Conservation (phyloP, 2,797 vertebrate species). For the Intellagama lesueurii region DNA sequence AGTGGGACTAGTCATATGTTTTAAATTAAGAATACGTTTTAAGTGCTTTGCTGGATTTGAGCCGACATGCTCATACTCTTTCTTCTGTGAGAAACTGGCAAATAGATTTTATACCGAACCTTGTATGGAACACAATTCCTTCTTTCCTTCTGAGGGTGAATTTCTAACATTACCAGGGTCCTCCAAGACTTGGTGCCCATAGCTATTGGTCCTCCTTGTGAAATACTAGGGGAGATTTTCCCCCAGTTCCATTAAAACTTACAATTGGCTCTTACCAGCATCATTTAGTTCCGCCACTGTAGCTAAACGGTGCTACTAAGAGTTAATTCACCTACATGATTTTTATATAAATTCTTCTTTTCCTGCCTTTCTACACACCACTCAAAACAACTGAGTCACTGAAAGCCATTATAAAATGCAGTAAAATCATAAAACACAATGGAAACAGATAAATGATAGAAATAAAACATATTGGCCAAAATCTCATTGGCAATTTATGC, state of each 20-base stretch:
- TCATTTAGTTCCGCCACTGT: background rate
- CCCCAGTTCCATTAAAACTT: background rate
- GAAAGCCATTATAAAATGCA: background rate
- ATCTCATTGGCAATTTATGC: too few relatives aligned
- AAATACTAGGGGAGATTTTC: background rate
- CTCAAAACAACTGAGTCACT: background rate
- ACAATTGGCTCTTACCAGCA: background rate
- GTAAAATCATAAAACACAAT: background rate
- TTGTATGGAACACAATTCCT: background rate
- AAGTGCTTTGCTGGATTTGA: constrained; percentile 19
- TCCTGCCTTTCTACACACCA: background rate
- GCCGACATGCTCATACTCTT: background rate
- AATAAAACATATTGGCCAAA: background rate
- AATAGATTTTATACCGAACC: fast-evolving
- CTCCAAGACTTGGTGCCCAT: background rate
- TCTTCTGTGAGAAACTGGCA: background rate
- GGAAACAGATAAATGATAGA: background rate
- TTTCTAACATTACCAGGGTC: background rate
- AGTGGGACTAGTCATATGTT: constrained; percentile 35
- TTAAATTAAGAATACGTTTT: constrained; percentile 30
- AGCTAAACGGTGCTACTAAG: background rate
- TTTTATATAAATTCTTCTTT: background rate
- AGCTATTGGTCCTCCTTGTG: background rate
- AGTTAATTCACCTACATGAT: too few relatives aligned
- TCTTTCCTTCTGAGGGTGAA: constrained; percentile 2